A percentile compares a stretch with the other conserved stretches of the same genome.
phyloP scores from a whole-genome alignment of 2,888 invertebrate genomes.

The Leptinotarsa peninsularis region DNA sequence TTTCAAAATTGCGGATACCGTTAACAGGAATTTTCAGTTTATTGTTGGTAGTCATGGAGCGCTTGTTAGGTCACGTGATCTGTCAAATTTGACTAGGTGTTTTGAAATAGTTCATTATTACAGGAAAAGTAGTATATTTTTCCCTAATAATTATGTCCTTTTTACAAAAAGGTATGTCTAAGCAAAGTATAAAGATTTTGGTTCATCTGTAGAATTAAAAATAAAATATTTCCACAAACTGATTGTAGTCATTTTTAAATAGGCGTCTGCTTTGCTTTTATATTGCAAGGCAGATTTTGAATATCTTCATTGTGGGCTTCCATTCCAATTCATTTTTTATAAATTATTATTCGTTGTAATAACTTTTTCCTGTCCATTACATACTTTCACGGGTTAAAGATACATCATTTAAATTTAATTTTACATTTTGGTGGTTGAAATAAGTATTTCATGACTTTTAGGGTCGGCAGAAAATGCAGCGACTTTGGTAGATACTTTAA shows the following conservation, averaged over 20 bases:
- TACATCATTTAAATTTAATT: neutral
- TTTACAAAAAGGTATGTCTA: constrained; percentile 54
- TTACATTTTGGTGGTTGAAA: neutral
- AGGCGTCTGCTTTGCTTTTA: constrained; percentile 49
- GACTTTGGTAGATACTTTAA: constrained; percentile 55
- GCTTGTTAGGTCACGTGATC: constrained; percentile 55
- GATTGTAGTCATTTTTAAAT: constrained; percentile 41
- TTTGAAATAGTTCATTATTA: constrained; percentile 59
- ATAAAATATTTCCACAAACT: neutral
- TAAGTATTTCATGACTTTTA: constrained; percentile 42
- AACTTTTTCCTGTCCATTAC: neutral
- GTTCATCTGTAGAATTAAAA: constrained; percentile 3
- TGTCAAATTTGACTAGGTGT: constrained; percentile 60
- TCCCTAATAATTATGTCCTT: constrained; percentile 52
- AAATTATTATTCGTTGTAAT: neutral
- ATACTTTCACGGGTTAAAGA: neutral
- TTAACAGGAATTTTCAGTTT: constrained; percentile 39
- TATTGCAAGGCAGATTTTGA: constrained; percentile 44
- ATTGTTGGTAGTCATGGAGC: constrained; percentile 44
- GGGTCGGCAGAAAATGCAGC: constrained; percentile 56
- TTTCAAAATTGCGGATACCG: constrained; percentile 27
- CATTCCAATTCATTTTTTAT: neutral
- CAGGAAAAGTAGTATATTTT: constrained; percentile 46
- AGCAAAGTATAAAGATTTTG: constrained; percentile 19
- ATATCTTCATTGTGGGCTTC: constrained; percentile 10